These are phyloP conservation scores for Grapholita molesta DNA, from an alignment of 1,140 invertebrate genomes.

Conservation along the genomic window DNA sequence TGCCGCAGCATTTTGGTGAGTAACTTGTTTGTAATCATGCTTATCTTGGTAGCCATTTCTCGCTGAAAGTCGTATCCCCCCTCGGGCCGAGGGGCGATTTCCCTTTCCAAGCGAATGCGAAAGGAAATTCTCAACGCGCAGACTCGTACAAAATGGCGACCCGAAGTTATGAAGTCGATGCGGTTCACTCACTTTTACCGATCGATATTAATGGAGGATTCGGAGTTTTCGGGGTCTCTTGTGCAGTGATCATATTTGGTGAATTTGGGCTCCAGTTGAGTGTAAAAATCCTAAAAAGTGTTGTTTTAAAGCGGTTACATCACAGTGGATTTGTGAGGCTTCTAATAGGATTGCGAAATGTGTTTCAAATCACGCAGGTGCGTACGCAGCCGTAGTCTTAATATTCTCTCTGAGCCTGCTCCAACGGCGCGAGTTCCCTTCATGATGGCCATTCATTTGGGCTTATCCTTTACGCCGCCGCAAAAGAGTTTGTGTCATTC, in stretches of 20 bases:
- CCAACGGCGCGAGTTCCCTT: conserved; percentile 77
- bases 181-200: conserved; percentile 71
- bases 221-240: conserved; percentile 70
- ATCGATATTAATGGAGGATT: conserved; percentile 79
- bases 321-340: conserved; percentile 61
- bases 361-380: conserved; percentile 88
- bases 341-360: conserved; percentile 73
- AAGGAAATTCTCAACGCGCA: conserved; percentile 65
- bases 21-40: conserved; percentile 26
- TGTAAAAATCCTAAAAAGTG: conserved; percentile 70
- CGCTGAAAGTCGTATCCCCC: conserved; percentile 53
- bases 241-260: conserved; percentile 64
- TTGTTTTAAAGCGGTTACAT: conserved; percentile 72
- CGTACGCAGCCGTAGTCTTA: conserved; percentile 92
- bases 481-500: conserved; percentile 75
- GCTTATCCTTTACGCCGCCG: conserved; percentile 77
- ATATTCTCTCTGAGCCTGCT: conserved; percentile 91
- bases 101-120: conserved; percentile 61
- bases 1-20: conserved; percentile 46
- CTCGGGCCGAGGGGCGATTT: conserved; percentile 64
- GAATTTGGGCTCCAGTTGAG: conserved; percentile 61
- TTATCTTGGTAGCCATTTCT: background rate
- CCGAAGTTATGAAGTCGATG: conserved; percentile 68
- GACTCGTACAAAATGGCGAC: conserved; percentile 77
- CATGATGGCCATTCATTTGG: conserved; percentile 78